Evolutionary conservation across 2,888 invertebrate genomes (phyloP), one percentile per base, ranked within the genome.

Genomic region (Hetaerina titia): DNA sequence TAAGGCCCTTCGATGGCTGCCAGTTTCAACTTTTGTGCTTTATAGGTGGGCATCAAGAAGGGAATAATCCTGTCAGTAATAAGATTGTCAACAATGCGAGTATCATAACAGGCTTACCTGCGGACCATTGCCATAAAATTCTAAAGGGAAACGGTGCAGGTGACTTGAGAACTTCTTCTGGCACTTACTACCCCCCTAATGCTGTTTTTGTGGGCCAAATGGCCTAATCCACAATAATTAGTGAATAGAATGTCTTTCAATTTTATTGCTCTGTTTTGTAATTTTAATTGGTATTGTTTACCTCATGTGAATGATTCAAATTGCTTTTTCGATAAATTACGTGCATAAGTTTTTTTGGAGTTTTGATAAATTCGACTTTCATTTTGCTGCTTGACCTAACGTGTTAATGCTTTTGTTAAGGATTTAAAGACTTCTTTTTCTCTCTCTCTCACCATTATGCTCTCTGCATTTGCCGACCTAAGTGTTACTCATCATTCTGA

Each of bases 21-120:
- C 58, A 90, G 90, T 90, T 58, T 90, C 90, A 90, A 90, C 58
- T 90, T 90, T 90, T 90, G 90, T 90, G 90, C 90, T 90, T 90
- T 90, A 90, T 90, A 90, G 90, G 90, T 90, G 60, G 25, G 90
- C 90, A 90, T 60, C 90, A 58, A 58, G 90, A 60, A 58, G n/a
- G 57, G 90, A 60, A 15, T 90, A n/a, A 90, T 25, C 60, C 90
- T 58, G 90, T 90, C 60, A 60, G 58, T 90, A 58, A 58, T 90
- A 89, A 60, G 58, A 89, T 58, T 90, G 57, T 60, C 90, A 90
- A 58, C 90, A 58, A 60, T 58, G n/a, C 25, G 90, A 58, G 15
- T 22, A 25, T 13, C n/a, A 60, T 90, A 90, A 60, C 90, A 90
- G 90, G 58, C 57, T 58, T 90, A 90, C 90, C 90, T 90, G 90